Conservation (phyloP, 2,113 vertebrate species). For the Butorides virescens region DNA sequence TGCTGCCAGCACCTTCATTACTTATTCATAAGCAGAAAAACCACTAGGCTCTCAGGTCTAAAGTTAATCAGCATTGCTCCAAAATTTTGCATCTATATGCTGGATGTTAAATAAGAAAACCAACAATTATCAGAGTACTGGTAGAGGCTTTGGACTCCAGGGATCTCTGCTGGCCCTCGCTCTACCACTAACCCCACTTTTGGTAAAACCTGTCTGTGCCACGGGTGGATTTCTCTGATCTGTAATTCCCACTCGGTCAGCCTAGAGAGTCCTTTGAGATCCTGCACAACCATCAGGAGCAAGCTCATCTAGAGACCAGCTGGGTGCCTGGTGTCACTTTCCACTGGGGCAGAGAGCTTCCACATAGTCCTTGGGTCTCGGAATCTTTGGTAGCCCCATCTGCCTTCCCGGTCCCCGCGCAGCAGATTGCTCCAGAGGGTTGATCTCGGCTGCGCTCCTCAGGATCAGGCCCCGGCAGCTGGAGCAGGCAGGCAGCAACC, state of each 20-base stretch:
- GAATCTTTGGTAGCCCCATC: background rate
- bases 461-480: background rate
- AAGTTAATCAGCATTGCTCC: background rate
- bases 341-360: rapidly evolving
- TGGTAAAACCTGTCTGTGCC: background rate
- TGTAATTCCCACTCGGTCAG: background rate
- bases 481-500: rapidly evolving
- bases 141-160: background rate
- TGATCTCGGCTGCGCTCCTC: background rate
- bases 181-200: background rate
- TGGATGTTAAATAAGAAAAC: background rate
- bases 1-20: background rate
- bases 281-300: background rate
- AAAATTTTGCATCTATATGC: background rate
- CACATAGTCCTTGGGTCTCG: rapidly evolving
- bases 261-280: background rate
- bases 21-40: slow-evolving; percentile 6
- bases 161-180: background rate
- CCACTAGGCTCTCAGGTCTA: background rate
- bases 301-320: background rate
- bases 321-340: background rate
- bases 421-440: background rate
- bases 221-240: background rate
- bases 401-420: rapidly evolving
- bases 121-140: background rate